These are phyloP conservation scores for Fissipunctia ypsillon DNA, from an alignment of 2,888 invertebrate genomes.

Conservation along the genomic window DNA sequence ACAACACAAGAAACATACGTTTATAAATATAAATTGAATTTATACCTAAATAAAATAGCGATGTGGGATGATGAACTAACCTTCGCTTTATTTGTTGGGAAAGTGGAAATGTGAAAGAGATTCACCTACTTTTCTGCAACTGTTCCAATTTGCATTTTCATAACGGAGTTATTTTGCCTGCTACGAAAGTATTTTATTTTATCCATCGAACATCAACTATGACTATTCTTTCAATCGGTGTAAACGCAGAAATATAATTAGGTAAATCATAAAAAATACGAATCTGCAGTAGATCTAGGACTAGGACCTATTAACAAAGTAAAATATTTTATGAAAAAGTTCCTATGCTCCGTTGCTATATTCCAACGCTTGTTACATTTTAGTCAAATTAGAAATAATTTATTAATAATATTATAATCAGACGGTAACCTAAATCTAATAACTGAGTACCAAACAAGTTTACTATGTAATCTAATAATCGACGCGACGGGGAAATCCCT, in stretches of 20 bases:
- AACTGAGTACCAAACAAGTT: neutral
- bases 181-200: neutral
- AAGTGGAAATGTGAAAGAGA: neutral
- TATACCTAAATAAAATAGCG: neutral
- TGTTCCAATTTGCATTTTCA: neutral
- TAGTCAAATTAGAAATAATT: neutral
- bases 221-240: neutral
- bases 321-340: neutral
- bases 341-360: neutral
- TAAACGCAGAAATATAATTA: neutral
- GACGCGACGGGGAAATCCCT: neutral
- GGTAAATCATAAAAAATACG: neutral
- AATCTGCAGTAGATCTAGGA: neutral
- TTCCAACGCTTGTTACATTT: neutral
- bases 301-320: neutral
- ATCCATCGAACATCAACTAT: neutral
- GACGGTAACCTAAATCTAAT: neutral
- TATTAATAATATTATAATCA: neutral
- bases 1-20: slow-evolving; percentile 67
- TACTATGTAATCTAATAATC: neutral
- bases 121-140: neutral
- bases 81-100: neutral
- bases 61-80: neutral
- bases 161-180: too few species aligned
- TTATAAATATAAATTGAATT: slow-evolving; percentile 28